A percentile compares a stretch with the other conserved stretches of the same genome.
These are phyloP conservation scores for Neomonachus schauinslandi DNA, from an alignment of 2,113 vertebrate genomes.

Conservation along the genomic window DNA sequence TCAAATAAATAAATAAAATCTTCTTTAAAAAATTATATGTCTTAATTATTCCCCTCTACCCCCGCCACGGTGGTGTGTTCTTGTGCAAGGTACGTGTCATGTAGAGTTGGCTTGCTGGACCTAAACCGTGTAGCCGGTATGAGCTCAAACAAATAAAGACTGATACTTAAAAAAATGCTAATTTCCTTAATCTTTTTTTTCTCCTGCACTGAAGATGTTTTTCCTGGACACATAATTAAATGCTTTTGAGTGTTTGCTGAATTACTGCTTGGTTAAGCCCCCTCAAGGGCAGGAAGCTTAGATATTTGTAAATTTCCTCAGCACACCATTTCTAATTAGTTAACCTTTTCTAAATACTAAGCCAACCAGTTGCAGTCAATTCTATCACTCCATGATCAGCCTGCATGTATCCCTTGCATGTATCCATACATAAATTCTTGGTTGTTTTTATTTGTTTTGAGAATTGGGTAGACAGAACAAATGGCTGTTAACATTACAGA, in stretches of 20 bases:
- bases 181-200: neutral
- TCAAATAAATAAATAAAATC: no score
- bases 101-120: neutral
- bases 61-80: neutral
- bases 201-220: conserved; percentile 5
- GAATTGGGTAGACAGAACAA: conserved; percentile 13
- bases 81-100: neutral
- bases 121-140: neutral
- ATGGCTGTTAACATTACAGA: neutral
- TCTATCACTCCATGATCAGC: neutral
- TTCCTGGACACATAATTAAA: conserved; percentile 13
- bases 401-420: neutral
- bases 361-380: neutral
- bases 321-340: conserved; percentile 30
- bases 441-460: conserved; percentile 35
- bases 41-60: neutral
- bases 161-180: neutral
- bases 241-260: neutral
- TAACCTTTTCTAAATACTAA: conserved; percentile 56
- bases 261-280: conserved; percentile 47
- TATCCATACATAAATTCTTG: neutral
- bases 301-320: conserved; percentile 50
- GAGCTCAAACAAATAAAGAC: neutral
- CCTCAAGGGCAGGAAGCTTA: conserved; percentile 61
- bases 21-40: neutral